phyloP scores from a whole-genome alignment of 2,888 invertebrate species.

The Eledona agricola region DNA sequence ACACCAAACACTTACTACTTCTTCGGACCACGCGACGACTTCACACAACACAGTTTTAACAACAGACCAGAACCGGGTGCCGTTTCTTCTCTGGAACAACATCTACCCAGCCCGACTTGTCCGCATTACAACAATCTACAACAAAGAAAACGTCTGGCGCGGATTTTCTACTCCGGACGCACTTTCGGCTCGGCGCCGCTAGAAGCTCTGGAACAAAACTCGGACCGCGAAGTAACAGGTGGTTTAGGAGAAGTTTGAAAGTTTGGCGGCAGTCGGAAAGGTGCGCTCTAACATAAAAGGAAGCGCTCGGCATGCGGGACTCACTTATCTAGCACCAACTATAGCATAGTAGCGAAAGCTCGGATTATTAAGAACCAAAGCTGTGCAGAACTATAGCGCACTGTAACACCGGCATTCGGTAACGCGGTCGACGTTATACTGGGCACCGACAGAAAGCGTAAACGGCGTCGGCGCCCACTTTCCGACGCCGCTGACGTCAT shows the following conservation, averaged over 20 bases:
- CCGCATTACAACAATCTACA: too few species aligned
- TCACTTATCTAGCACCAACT: conserved; percentile 49
- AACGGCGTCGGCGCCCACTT: conserved; percentile 55
- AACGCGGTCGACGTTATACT: conserved; percentile 53
- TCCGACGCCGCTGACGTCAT: conserved; percentile 58
- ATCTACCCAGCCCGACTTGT: too few species aligned
- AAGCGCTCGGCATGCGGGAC: conserved; percentile 29
- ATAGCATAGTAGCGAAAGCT: conserved; percentile 49
- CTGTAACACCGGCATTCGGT: conserved; percentile 51
- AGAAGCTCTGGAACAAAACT: too few species aligned
- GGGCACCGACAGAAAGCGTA: conserved; percentile 57
- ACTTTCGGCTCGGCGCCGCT: not conserved
- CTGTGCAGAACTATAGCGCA: conserved; percentile 44
- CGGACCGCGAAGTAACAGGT: too few species aligned
- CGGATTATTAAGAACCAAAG: conserved; percentile 34
- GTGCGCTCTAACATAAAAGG: conserved; percentile 20
- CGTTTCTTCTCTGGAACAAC: too few species aligned
- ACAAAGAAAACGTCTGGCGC: not conserved
- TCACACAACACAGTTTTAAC: conserved; percentile 6
- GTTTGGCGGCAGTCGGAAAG: conserved; percentile 26
- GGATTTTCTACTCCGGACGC: not conserved
- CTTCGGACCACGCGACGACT: conserved; percentile 25
- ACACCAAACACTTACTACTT: conserved; percentile 54
- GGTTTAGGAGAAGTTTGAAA: conserved; percentile 36
- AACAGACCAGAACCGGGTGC: not conserved